Conservation (phyloP, 2,113 vertebrate genomes). For the Menidia beryllina region DNA sequence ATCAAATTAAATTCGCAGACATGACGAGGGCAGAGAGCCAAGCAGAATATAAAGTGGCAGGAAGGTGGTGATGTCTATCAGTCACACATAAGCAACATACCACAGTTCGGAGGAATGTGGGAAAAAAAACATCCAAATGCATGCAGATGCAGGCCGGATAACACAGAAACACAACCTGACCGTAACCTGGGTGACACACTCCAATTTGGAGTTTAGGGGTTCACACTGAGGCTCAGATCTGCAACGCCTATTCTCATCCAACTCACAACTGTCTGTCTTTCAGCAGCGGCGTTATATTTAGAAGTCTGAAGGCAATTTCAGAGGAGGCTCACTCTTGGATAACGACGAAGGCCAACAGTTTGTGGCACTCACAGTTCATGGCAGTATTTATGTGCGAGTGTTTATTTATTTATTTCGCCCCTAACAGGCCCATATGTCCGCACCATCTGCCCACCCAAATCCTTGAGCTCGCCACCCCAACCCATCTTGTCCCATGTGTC, state of each 20-base stretch:
- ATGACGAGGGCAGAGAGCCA: conserved; percentile 64
- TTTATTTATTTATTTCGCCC: conserved; percentile 75
- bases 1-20: conserved; percentile 81
- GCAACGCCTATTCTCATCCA: conserved; percentile 33
- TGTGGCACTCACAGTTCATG: conserved; percentile 67
- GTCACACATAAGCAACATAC: conserved; percentile 11
- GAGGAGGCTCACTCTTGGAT: conserved; percentile 32
- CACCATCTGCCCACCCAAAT: conserved; percentile 80
- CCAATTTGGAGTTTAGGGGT: conserved; percentile 42
- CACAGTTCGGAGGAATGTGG: conserved; percentile 38
- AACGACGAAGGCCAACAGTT: conserved; percentile 56
- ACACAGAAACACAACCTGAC: background rate
- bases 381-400: conserved; percentile 65
- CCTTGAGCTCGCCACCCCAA: conserved; percentile 42
- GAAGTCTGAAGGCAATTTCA: conserved; percentile 40
- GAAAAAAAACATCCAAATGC: conserved; percentile 42
- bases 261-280: conserved; percentile 13
- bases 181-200: background rate
- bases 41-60: conserved; percentile 73
- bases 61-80: conserved; percentile 60
- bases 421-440: conserved; percentile 81
- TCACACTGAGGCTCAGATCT: conserved; percentile 32
- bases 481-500: conserved; percentile 41
- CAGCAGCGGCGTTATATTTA: conserved; percentile 26
- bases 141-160: conserved; percentile 8